Base-by-base conservation (phyloP, 1,140 invertebrate genomes). In the Lutraria rhynchaena region DNA sequence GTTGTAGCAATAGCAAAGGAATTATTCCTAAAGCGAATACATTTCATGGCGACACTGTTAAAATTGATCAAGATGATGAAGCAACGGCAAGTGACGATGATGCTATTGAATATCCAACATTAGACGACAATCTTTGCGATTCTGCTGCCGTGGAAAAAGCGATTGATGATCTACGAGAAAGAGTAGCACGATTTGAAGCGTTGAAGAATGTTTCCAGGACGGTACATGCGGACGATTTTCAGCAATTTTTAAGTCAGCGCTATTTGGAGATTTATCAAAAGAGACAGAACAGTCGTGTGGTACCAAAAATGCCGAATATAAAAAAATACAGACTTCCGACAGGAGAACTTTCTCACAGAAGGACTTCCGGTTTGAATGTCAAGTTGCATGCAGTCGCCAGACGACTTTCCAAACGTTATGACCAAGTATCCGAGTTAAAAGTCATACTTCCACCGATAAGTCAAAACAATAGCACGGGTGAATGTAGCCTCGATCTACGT, bases 231-330 rank as follows among this genome's bases (percentile, higher is more conserved):
- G 70, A 74, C 35, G 70, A 74, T 51, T 74, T 74, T 27, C 51
- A 74, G 33, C 51, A 74, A 27, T 57, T 57, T 60, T 55, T 74
- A 2, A 55, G 70, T 7, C 22, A 31, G n/a, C 29, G 70, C 5
- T 74, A 74, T 74, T 51, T 74, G 7, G 53, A 74, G 19, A n/a
- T 74, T 11, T 57, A 74, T 57, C 31, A 74, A 33, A 58, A 57
- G 44, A 41, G 55, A 31, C 13, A 49, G 0, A 27, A 51, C 1
- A n/a, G 29, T 19, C 24, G 11, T 44, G 5, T 5, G 1, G 35
- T n/a, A 63, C 11, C 60, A 46, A 44, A 22, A 4, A 1, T 1
- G 7, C 2, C 27, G 19, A 22, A 29, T 17, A 15, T 49, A 31
- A 29, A 41, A 2, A 49, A 1, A 46, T 17, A 49, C 11, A 35